Conservation (phyloP, 2,797 vertebrate genomes). For the Sebastes kiyomatsui region DNA sequence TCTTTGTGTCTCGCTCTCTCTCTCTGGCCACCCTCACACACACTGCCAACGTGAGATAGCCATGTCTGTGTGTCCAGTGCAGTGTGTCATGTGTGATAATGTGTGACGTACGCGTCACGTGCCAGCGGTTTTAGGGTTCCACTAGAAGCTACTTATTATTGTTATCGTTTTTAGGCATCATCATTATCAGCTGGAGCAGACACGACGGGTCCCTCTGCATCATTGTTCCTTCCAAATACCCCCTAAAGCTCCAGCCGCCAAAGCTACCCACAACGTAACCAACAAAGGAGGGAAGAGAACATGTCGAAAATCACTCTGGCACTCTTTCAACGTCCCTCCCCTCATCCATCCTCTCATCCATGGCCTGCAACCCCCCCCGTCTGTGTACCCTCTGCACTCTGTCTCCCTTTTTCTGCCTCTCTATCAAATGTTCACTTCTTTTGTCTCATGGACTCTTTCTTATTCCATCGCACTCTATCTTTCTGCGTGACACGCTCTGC, state of each 20-base stretch:
- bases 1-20: conserved; percentile 66
- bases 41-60: conserved; percentile 69
- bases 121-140: conserved; percentile 70
- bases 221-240: conserved; percentile 70
- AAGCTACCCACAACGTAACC: conserved; percentile 70
- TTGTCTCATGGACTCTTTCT: conserved; percentile 67
- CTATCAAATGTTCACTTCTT: conserved; percentile 67
- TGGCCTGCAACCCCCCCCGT: conserved; percentile 40
- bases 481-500: conserved; percentile 50
- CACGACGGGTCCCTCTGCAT: conserved; percentile 75
- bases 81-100: conserved; percentile 74
- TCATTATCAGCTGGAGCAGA: conserved; percentile 83
- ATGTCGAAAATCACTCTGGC: conserved; percentile 75
- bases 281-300: conserved; percentile 57
- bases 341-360: conserved; percentile 62
- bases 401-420: conserved; percentile 31
- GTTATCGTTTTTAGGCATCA: conserved; percentile 79
- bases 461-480: conserved; percentile 63
- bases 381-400: conserved; percentile 16
- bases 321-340: conserved; percentile 69
- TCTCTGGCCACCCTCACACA: conserved; percentile 54
- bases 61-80: conserved; percentile 60
- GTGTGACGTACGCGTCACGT: conserved; percentile 69
- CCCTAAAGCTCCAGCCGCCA: conserved; percentile 67
- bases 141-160: conserved; percentile 77